Evolutionary conservation across 1,140 invertebrate species (phyloP).

Genomic region (Pteromalus puparum): DNA sequence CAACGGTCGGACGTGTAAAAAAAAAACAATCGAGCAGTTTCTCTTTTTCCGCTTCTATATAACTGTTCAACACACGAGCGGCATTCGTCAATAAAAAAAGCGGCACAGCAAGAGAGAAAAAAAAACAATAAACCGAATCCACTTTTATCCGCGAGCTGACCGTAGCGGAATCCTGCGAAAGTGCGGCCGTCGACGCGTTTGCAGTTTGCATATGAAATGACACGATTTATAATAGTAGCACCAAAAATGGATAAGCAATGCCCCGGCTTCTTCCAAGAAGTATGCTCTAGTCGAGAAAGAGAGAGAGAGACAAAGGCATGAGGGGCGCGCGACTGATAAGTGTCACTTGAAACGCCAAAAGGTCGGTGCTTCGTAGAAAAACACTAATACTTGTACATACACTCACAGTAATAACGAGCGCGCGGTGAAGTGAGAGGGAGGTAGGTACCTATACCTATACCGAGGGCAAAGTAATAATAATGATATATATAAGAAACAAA

Average conservation of each 20-base stretch:
- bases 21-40: neutral
- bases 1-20: neutral
- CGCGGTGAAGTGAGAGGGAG: neutral
- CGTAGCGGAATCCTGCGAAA: neutral
- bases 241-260: conserved; percentile 1
- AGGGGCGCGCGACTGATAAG: neutral
- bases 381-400: neutral
- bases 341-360: neutral
- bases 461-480: neutral
- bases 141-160: neutral
- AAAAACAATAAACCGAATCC: conserved; percentile 1
- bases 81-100: neutral
- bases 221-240: neutral
- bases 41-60: neutral
- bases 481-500: neutral
- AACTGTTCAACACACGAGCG: neutral
- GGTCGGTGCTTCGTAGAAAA: neutral
- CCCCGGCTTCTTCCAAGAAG: neutral
- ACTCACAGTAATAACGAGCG: neutral
- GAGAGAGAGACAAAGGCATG: neutral
- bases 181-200: neutral
- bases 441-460: neutral
- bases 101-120: neutral
- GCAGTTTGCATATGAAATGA: neutral
- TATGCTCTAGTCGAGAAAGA: no score